Base-by-base conservation (phyloP, 1,140 invertebrate species). In the Nebria ingens region DNA sequence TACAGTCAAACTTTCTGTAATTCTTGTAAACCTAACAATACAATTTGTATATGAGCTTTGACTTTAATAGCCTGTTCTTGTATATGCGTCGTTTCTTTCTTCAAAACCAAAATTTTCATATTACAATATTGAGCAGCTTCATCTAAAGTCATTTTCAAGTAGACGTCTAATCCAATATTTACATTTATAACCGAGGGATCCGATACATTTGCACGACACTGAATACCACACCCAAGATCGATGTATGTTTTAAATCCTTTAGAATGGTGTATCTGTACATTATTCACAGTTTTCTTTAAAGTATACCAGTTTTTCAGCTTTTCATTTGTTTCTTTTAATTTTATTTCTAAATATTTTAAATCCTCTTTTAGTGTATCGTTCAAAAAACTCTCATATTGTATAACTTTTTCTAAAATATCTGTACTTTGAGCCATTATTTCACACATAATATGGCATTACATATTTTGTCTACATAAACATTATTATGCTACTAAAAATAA, bases 321-420 rank as follows among this genome's bases (percentile, higher is more conserved):
- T 11, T 45, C 40, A 45, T 45, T 45, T 17, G 17, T 3, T 45
- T 45, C 40, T 45, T 45, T 45, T 45, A 45, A 45, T 17, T 45
- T 6, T 9, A 4, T 45, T 17, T 45, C 40, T 17, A 45, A 45
- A 4, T 12, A 11, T 45, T 45, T 45, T 17, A 45, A 45, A 45
- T 45, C 40, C 17, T 45, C 40, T 17, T 45, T 45, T 11, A 45
- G 17, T 4, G 4, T 17, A 17, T 17, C 40, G 17, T 45, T 45
- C 17, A 45, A 45, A 17, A 45, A 45, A 45, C 15, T 45, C 15
- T 45, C 40, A 17, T 45, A 45, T 45, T 45, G 6, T 17, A 12
- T 17, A 17, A 45, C 17, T 45, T 45, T 45, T 45, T 6, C 15
- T 12, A 3, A 12, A 17, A 45, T 45, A 12, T 29, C 13, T 29